phyloP scores from a whole-genome alignment of 2,797 vertebrate genomes.

The Chloroceryle inda region DNA sequence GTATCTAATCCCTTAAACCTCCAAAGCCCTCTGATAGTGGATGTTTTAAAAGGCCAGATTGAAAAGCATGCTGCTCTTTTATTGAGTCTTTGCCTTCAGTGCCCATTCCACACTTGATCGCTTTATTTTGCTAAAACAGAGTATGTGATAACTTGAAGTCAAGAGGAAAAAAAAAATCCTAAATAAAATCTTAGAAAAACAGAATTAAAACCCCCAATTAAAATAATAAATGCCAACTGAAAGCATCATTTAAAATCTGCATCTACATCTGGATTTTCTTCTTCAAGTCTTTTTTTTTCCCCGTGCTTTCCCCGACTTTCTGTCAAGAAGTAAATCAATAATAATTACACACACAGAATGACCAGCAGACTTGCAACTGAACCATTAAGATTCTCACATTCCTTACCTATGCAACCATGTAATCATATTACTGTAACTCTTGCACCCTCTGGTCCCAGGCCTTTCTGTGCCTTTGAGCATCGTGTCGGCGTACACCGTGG shows the following conservation, averaged over 20 bases:
- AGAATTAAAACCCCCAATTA: slow-evolving; percentile 47
- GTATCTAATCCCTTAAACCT: slow-evolving; percentile 86
- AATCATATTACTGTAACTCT: slow-evolving; percentile 38
- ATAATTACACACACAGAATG: slow-evolving; percentile 57
- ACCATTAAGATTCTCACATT: slow-evolving; percentile 47
- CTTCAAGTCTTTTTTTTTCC: not conserved
- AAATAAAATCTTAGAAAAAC: not conserved
- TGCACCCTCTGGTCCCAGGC: not conserved
- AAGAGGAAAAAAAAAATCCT: slow-evolving; percentile 59
- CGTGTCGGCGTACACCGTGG: fast-evolving
- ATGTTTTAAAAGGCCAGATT: slow-evolving; percentile 83
- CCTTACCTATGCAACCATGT: slow-evolving; percentile 25
- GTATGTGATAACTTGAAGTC: slow-evolving; percentile 61
- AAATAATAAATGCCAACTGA: slow-evolving; percentile 13
- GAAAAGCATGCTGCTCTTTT: slow-evolving; percentile 85
- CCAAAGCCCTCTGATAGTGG: slow-evolving; percentile 84
- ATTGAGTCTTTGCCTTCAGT: slow-evolving; percentile 79
- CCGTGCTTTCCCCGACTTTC: not conserved
- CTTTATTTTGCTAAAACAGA: slow-evolving; percentile 68
- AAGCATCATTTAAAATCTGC: not conserved
- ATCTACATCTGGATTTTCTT: not conserved
- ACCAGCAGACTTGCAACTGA: slow-evolving; percentile 47
- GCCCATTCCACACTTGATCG: slow-evolving; percentile 63
- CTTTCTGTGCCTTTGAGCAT: not conserved
- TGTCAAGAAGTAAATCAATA: slow-evolving; percentile 62